Evolutionary conservation across 2,888 invertebrate species (phyloP).

Genomic region (Platerodrilus igneus): DNA sequence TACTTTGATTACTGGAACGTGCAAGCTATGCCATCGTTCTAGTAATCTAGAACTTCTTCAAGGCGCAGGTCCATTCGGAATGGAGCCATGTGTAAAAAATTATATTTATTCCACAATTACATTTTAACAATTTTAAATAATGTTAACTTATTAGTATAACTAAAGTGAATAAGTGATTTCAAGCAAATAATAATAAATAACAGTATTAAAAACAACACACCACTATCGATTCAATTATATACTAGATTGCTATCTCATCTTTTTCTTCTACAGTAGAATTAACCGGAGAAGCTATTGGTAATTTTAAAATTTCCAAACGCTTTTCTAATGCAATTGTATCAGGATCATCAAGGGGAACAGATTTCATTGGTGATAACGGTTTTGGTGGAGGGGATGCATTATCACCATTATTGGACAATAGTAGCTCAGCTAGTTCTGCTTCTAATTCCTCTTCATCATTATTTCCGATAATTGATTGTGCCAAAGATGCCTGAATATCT

Average conservation of each 20-base stretch:
- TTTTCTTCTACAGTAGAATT: slow-evolving; percentile 6
- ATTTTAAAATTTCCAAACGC: slow-evolving; percentile 32
- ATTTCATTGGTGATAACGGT: slow-evolving; percentile 17
- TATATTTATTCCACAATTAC: too few relatives aligned
- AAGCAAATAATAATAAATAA: too few relatives aligned
- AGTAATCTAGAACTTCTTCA: too few relatives aligned
- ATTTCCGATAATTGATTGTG: slow-evolving; percentile 52
- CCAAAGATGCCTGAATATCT: slow-evolving; percentile 55
- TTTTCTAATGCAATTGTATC: slow-evolving; percentile 32
- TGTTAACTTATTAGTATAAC: too few relatives aligned
- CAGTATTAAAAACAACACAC: too few relatives aligned
- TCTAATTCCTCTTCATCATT: slow-evolving; percentile 64
- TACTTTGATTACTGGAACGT: too few relatives aligned
- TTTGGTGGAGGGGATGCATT: slow-evolving; percentile 10
- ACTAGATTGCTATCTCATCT: too few relatives aligned
- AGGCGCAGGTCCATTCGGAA: too few relatives aligned
- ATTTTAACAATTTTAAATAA: too few relatives aligned
- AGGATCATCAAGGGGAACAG: slow-evolving; percentile 28
- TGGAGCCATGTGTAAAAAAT: too few relatives aligned
- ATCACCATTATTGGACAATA: slow-evolving; percentile 37
- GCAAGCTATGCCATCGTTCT: too few relatives aligned
- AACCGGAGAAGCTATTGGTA: slow-evolving; percentile 33
- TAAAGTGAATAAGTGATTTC: too few relatives aligned
- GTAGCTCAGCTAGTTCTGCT: slow-evolving; percentile 60
- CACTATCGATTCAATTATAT: background rate